Percentiles rank a stretch among this genome's conserved stretches.
Conservation (phyloP, 2,888 invertebrate species). For the Acanthoscelides obtectus region DNA sequence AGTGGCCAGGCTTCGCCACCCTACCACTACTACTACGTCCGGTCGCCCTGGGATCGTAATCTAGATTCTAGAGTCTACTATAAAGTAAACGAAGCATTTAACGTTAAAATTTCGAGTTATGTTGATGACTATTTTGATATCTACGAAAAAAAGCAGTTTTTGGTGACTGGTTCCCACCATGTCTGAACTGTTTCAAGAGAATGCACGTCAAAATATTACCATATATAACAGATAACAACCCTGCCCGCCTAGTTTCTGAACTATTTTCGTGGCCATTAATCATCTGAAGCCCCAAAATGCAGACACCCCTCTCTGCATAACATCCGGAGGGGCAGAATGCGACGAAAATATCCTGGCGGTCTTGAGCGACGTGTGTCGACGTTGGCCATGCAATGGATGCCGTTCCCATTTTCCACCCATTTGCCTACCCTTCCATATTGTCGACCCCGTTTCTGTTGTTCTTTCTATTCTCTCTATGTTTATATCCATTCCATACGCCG, state of each 20-base stretch:
- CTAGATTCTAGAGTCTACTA: too few relatives aligned
- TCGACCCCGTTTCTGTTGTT: neutral
- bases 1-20: too few relatives aligned
- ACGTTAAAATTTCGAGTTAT: too few relatives aligned
- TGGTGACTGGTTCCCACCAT: too few relatives aligned
- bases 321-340: neutral
- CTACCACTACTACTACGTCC: too few relatives aligned
- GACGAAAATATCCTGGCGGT: neutral
- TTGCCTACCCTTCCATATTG: neutral
- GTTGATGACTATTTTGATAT: too few relatives aligned
- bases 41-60: too few relatives aligned
- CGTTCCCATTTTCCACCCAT: neutral
- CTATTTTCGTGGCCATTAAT: neutral
- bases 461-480: neutral
- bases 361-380: neutral
- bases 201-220: neutral
- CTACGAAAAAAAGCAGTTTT: too few relatives aligned
- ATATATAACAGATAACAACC: neutral
- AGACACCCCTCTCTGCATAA: neutral
- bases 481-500: neutral
- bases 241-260: neutral
- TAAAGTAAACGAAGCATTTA: too few relatives aligned
- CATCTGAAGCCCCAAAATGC: neutral
- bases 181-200: too few relatives aligned
- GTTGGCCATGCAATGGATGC: neutral